Evolutionary conservation across 1,140 invertebrate genomes (phyloP).

Genomic region (Ylistrum balloti): DNA sequence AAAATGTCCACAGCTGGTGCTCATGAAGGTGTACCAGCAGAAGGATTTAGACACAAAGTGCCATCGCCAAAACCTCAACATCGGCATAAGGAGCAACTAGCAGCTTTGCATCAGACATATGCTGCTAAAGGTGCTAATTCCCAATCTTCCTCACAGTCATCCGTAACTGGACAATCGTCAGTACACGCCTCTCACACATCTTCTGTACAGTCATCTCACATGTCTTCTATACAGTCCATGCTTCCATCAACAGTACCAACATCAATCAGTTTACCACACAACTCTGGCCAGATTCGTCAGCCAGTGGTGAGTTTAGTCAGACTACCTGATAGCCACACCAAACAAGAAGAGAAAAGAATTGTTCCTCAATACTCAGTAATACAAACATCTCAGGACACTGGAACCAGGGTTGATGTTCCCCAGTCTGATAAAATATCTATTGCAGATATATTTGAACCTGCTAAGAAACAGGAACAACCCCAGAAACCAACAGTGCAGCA

Average conservation of each 20-base stretch:
- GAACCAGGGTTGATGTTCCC: background rate
- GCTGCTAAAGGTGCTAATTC: background rate
- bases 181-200: background rate
- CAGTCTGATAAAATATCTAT: background rate
- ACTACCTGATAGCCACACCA: slow-evolving; percentile 18
- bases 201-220: background rate
- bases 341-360: background rate
- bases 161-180: too few relatives aligned
- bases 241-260: slow-evolving; percentile 16
- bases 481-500: slow-evolving; percentile 19
- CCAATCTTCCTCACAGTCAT: background rate
- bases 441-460: slow-evolving; percentile 3
- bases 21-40: background rate
- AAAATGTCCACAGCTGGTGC: background rate
- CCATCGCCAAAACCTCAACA: slow-evolving; percentile 63
- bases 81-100: slow-evolving; percentile 53
- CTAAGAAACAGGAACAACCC: background rate
- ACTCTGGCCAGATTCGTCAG: slow-evolving; percentile 53
- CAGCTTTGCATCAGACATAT: background rate
- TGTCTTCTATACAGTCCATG: background rate
- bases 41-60: background rate
- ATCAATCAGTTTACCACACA: slow-evolving; percentile 47
- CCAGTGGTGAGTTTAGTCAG: slow-evolving; percentile 56
- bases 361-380: background rate
- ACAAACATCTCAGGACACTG: background rate